Conservation (phyloP, 2,113 vertebrate species). For the Pachyramphus minor region DNA sequence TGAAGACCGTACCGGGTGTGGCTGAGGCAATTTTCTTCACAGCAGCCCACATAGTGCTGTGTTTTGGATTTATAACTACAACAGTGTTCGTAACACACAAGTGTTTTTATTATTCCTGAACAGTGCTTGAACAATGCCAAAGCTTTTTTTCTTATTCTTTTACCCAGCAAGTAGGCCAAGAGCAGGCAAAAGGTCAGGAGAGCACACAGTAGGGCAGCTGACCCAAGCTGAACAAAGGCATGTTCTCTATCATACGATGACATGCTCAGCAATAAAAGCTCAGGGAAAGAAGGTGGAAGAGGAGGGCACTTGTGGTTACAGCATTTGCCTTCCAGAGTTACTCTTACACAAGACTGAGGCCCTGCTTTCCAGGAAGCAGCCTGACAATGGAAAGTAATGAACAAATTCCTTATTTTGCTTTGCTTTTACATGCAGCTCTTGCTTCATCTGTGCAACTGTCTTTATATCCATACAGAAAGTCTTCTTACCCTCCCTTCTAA, state of each 20-base stretch:
- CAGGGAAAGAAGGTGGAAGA: not conserved
- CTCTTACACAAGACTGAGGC: not conserved
- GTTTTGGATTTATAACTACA: not conserved
- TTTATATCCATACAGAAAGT: not conserved
- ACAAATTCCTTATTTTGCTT: not conserved
- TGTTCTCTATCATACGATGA: not conserved
- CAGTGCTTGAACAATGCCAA: not conserved
- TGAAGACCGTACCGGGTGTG: not conserved
- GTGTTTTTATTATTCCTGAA: not conserved
- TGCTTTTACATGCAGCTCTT: not conserved
- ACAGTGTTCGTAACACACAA: not conserved
- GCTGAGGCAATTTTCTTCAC: not conserved
- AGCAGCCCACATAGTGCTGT: not conserved
- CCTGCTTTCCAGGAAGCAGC: not conserved
- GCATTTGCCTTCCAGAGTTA: not conserved
- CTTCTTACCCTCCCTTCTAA: not conserved
- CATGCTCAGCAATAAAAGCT: not conserved
- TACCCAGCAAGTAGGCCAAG: not conserved
- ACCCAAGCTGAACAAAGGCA: not conserved
- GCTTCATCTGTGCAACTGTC: not conserved
- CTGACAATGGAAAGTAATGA: not conserved
- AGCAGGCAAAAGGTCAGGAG: not conserved
- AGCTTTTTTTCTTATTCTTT: not conserved
- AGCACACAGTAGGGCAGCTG: not conserved
- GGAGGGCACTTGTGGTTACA: not conserved